Evolutionary conservation across 92 coral and sea anemone species (phyloP).

Genomic region (Epizoanthus ramosus): DNA sequence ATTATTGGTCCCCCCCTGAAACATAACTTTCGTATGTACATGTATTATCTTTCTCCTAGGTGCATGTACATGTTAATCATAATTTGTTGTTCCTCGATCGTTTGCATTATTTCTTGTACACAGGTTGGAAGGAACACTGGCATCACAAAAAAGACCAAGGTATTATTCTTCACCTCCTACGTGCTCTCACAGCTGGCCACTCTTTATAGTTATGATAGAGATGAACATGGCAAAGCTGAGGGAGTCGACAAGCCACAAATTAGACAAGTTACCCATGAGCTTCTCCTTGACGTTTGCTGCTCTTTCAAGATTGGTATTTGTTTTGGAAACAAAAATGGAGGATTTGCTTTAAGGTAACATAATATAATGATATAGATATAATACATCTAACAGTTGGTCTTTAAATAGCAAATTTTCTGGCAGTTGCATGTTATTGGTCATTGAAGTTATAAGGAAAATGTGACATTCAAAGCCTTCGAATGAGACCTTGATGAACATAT

Average conservation of each 20-base stretch:
- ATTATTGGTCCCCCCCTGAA: too few species aligned
- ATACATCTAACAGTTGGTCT: not conserved
- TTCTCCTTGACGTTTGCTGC: conserved; percentile 78
- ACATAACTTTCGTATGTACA: too few species aligned
- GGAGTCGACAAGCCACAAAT: conserved; percentile 41
- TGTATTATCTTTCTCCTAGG: too few species aligned
- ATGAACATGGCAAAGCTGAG: conserved; percentile 15
- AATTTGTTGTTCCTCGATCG: too few species aligned
- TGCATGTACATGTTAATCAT: too few species aligned
- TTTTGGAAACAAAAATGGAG: conserved; percentile 77
- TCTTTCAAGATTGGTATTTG: conserved; percentile 89
- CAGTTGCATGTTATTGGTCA: too few species aligned
- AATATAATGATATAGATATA: too few species aligned
- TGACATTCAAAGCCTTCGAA: too few species aligned
- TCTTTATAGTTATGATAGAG: conserved; percentile 74
- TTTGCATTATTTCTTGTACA: not conserved
- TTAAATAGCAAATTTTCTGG: not conserved
- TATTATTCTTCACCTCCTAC: conserved; percentile 76
- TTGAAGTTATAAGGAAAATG: too few species aligned
- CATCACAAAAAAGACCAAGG: conserved; percentile 87
- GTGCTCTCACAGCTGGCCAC: conserved; percentile 72
- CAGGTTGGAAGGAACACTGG: conserved; percentile 79
- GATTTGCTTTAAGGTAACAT: conserved; percentile 66
- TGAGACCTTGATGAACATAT: too few species aligned
- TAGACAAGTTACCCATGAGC: conserved; percentile 56